A percentile compares a stretch with the other conserved stretches of the same genome.
Evolutionary conservation across 2,113 vertebrate species (phyloP).

Genomic region (Ciconia boyciana): DNA sequence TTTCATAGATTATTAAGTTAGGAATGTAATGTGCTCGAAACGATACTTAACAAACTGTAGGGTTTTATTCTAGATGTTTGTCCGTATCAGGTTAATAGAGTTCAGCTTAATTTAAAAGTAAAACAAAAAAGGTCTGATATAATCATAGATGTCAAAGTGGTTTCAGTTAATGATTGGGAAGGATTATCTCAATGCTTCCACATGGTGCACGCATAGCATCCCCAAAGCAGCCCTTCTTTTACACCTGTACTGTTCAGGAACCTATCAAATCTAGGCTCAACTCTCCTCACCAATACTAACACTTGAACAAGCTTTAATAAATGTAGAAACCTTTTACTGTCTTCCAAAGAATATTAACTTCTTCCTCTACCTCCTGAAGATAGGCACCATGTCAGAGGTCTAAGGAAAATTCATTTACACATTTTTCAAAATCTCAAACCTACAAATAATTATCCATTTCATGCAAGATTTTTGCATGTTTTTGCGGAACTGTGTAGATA

Average conservation of each 20-base stretch:
- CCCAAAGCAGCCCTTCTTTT: background rate
- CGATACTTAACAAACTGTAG: background rate
- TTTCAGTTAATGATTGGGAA: background rate
- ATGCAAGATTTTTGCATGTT: background rate
- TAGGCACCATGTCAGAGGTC: background rate
- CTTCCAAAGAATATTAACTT: background rate
- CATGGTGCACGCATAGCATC: background rate
- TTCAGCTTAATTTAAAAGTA: background rate
- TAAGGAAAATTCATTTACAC: background rate
- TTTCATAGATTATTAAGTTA: background rate
- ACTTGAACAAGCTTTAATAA: background rate
- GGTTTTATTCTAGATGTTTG: background rate
- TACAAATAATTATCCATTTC: background rate
- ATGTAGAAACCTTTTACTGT: background rate
- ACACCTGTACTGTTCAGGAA: background rate
- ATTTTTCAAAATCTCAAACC: background rate
- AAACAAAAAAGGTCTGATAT: background rate
- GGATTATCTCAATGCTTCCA: background rate
- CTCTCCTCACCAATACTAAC: background rate
- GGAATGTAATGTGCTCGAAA: background rate
- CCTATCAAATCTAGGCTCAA: background rate
- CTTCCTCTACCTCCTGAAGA: background rate
- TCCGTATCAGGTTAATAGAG: background rate
- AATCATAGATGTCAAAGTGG: background rate
- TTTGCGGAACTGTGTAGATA: background rate